Evolutionary conservation across 2,113 vertebrate genomes (phyloP).

Genomic region (Oreocharis arfaki): DNA sequence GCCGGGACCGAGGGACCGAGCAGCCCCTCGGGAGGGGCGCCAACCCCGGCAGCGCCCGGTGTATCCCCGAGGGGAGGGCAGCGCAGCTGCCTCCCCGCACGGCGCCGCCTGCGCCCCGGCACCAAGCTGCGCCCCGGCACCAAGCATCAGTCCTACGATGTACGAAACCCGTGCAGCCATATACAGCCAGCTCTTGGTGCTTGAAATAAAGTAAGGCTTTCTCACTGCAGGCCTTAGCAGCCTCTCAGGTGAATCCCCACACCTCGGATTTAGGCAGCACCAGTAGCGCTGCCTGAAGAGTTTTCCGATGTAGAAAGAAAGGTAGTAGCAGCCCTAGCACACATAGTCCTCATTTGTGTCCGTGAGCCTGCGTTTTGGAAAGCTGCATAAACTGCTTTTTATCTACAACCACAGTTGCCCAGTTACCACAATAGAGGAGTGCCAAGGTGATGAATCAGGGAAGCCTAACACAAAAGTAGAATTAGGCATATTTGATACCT

Average conservation of each 20-base stretch:
- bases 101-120: accelerated
- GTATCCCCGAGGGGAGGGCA: accelerated
- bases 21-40: accelerated
- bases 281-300: accelerated
- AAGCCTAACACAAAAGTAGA: not conserved
- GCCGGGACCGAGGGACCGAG: accelerated
- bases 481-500: not conserved
- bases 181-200: accelerated
- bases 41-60: accelerated
- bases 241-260: not conserved
- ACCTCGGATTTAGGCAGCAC: not conserved
- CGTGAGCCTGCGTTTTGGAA: not conserved
- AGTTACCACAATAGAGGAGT: not conserved
- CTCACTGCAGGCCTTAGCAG: accelerated
- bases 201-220: accelerated
- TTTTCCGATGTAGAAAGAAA: not conserved
- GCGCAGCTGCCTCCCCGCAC: accelerated
- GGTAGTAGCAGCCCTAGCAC: not conserved
- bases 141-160: accelerated
- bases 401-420: not conserved
- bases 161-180: accelerated
- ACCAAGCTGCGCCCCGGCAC: accelerated
- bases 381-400: not conserved
- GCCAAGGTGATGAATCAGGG: accelerated
- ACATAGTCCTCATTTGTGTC: accelerated